A percentile compares a stretch with the other conserved stretches of the same genome.
phyloP scores from a whole-genome alignment of 2,797 vertebrate species.

The Sebastes iracundus region DNA sequence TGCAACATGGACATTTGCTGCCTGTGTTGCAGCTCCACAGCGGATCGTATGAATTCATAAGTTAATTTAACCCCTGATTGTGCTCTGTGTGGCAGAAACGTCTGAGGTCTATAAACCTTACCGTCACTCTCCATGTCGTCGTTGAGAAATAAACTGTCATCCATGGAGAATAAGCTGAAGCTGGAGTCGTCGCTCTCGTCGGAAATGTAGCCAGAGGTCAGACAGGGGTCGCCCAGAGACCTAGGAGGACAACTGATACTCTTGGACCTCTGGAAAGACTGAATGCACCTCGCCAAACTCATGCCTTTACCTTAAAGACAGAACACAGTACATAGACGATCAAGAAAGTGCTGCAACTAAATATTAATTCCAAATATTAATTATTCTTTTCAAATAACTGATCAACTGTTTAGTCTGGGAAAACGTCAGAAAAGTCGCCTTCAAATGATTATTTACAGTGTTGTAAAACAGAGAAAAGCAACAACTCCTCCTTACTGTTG shows the following conservation, averaged over 20 bases:
- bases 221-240: slow-evolving; percentile 69
- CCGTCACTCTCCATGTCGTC: slow-evolving; percentile 93
- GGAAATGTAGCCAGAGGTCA: slow-evolving; percentile 83
- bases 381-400: too few species aligned
- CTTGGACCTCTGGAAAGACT: slow-evolving; percentile 84
- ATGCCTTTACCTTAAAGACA: slow-evolving; percentile 83
- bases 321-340: not conserved
- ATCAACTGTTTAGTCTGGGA: not conserved
- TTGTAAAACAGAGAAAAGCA: not conserved
- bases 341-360: not conserved
- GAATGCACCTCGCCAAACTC: slow-evolving; percentile 86
- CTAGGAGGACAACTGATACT: slow-evolving; percentile 56
- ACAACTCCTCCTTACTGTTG: slow-evolving; percentile 79
- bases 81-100: not conserved
- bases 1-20: not conserved
- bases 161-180: slow-evolving; percentile 75
- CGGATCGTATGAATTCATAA: not conserved
- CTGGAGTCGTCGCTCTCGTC: slow-evolving; percentile 87
- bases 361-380: not conserved
- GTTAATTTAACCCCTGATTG: not conserved
- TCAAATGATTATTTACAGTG: not conserved
- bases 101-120: slow-evolving; percentile 51
- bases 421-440: not conserved
- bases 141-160: slow-evolving; percentile 82
- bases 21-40: not conserved